Percentiles rank a stretch among this genome's conserved stretches.
Conservation (phyloP, 2,113 vertebrate genomes). For the Lota lota region DNA sequence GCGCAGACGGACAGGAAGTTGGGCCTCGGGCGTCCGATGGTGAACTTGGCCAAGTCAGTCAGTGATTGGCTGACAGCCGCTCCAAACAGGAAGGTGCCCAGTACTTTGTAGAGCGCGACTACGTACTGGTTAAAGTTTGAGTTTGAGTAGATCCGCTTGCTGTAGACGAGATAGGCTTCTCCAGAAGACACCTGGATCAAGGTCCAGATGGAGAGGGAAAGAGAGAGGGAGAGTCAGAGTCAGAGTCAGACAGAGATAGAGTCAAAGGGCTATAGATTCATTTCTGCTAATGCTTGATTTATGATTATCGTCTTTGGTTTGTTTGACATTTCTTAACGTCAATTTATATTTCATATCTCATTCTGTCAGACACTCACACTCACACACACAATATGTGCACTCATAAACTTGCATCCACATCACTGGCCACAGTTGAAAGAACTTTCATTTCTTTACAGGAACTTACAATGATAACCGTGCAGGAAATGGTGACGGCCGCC, state of each 20-base stretch:
- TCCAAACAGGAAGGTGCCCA: constrained; percentile 86
- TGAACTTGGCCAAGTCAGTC: constrained; percentile 93
- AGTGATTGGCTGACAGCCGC: constrained; percentile 83
- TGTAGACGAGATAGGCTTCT: constrained; percentile 90
- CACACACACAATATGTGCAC: not conserved
- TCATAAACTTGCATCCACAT: not conserved
- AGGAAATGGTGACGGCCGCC: constrained; percentile 86
- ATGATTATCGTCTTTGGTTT: no score
- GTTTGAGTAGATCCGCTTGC: constrained; percentile 82
- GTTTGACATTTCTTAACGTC: no score
- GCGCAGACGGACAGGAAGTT: constrained; percentile 89
- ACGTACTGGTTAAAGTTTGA: constrained; percentile 90
- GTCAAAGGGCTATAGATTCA: no score
- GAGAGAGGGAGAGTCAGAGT: not conserved
- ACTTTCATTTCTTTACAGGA: not conserved
- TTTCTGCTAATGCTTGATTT: no score
- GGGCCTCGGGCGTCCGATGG: constrained; percentile 87
- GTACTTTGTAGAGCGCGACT: constrained; percentile 86
- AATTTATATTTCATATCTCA: no score
- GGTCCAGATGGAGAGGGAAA: not conserved
- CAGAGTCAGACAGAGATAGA: not conserved
- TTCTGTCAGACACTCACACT: no score
- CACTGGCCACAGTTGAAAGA: no score
- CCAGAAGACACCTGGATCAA: constrained; percentile 77
- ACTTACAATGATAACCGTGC: constrained; percentile 86